Evolutionary conservation across 2,888 invertebrate species (phyloP).

Genomic region (Melikaiella ostensackeni): DNA sequence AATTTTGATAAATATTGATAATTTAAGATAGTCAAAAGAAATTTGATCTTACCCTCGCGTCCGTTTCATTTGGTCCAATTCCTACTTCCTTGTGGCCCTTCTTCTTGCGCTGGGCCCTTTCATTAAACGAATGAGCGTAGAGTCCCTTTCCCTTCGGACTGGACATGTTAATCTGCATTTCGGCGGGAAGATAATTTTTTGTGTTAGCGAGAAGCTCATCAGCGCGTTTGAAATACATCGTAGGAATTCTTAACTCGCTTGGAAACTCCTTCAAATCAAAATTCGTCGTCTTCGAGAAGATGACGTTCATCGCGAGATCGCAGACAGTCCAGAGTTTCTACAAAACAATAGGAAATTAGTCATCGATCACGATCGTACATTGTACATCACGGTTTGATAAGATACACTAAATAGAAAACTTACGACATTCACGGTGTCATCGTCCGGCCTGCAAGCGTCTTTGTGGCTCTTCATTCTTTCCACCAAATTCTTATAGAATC

Average conservation of each 20-base stretch:
- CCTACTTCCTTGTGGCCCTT: slow-evolving; percentile 79
- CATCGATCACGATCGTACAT: background rate
- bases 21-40: background rate
- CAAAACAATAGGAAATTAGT: slow-evolving; percentile 47
- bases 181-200: slow-evolving; percentile 89
- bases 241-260: slow-evolving; percentile 90
- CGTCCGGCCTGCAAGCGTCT: slow-evolving; percentile 90
- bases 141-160: slow-evolving; percentile 73
- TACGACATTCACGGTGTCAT: slow-evolving; percentile 90
- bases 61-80: slow-evolving; percentile 80
- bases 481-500: slow-evolving; percentile 95
- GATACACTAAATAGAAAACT: slow-evolving; percentile 71
- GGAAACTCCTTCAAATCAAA: slow-evolving; percentile 95
- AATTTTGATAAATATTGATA: background rate
- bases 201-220: slow-evolving; percentile 86
- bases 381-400: background rate
- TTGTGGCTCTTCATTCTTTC: slow-evolving; percentile 97
- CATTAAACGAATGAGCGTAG: slow-evolving; percentile 62
- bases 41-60: slow-evolving; percentile 79
- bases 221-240: slow-evolving; percentile 92
- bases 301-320: slow-evolving; percentile 94
- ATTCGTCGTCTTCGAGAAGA: slow-evolving; percentile 90
- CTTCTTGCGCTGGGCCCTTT: slow-evolving; percentile 73
- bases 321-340: slow-evolving; percentile 98
- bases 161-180: slow-evolving; percentile 83